Conservation (phyloP, 2,888 invertebrate genomes). For the Spicauda simplicius region DNA sequence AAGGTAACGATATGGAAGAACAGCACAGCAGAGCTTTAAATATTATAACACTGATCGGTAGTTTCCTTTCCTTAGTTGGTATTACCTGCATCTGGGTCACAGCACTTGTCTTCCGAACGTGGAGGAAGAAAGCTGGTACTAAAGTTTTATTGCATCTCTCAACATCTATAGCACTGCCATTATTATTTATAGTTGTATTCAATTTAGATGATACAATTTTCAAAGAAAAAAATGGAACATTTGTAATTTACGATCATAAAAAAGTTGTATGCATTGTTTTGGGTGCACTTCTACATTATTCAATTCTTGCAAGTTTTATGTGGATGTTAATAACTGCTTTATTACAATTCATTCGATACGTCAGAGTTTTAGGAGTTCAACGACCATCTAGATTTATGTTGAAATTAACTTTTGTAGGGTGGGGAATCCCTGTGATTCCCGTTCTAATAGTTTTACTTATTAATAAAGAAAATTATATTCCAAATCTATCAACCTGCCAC, state of each 20-base stretch:
- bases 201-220: conserved; percentile 65
- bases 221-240: conserved; percentile 50
- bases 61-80: conserved; percentile 84
- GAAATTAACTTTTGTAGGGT: conserved; percentile 86
- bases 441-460: conserved; percentile 74
- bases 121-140: conserved; percentile 87
- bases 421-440: conserved; percentile 86
- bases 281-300: conserved; percentile 87
- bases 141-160: conserved; percentile 88
- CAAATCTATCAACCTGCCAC: conserved; percentile 46
- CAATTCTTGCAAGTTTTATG: conserved; percentile 87
- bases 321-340: conserved; percentile 90
- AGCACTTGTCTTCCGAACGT: conserved; percentile 82
- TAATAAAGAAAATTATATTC: conserved; percentile 76
- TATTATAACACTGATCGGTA: conserved; percentile 84
- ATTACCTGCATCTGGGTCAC: conserved; percentile 85
- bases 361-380: conserved; percentile 85
- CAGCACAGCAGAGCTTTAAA: conserved; percentile 78
- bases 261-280: conserved; percentile 80
- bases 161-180: conserved; percentile 85
- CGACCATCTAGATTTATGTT: conserved; percentile 86
- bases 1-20: conserved; percentile 44
- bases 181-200: conserved; percentile 74
- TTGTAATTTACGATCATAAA: conserved; percentile 52
- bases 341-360: conserved; percentile 88